Percentiles rank a stretch among this genome's conserved stretches.
These are phyloP conservation scores for Anguilla marmorata DNA, from an alignment of 2,797 vertebrate genomes.

Conservation along the genomic window DNA sequence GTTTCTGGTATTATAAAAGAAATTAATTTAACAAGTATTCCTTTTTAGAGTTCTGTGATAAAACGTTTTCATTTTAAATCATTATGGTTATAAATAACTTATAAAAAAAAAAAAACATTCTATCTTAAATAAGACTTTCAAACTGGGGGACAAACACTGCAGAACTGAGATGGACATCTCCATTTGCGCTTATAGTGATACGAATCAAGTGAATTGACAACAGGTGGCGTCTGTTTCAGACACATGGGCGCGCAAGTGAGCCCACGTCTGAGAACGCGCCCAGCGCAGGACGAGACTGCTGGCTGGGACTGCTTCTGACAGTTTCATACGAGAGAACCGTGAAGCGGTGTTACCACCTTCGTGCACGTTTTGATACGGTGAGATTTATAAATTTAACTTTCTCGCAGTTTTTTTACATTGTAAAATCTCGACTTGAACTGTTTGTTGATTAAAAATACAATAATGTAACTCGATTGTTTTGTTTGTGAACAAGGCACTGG, in stretches of 20 bases:
- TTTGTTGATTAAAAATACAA: constrained; percentile 4
- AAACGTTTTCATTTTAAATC: background rate
- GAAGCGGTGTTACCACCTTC: background rate
- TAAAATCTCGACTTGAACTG: background rate
- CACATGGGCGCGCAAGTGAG: constrained; percentile 15
- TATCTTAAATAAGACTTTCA: background rate
- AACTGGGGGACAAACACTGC: background rate
- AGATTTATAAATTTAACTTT: background rate
- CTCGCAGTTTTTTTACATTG: background rate
- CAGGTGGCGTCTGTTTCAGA: constrained; percentile 39
- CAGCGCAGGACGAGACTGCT: background rate
- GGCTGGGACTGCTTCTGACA: constrained; percentile 21
- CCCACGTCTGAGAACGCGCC: constrained; percentile 10
- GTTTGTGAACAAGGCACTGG: background rate
- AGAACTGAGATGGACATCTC: background rate
- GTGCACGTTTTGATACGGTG: constrained; percentile 22
- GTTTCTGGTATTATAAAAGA: background rate
- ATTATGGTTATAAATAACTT: background rate
- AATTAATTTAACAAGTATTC: background rate
- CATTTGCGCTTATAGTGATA: background rate
- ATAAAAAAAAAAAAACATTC: background rate
- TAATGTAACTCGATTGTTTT: background rate
- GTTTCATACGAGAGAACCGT: background rate
- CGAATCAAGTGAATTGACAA: constrained; percentile 5
- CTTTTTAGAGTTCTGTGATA: background rate